phyloP scores from a whole-genome alignment of 1,140 invertebrate species.

The Yoshiicerus persimilis region DNA sequence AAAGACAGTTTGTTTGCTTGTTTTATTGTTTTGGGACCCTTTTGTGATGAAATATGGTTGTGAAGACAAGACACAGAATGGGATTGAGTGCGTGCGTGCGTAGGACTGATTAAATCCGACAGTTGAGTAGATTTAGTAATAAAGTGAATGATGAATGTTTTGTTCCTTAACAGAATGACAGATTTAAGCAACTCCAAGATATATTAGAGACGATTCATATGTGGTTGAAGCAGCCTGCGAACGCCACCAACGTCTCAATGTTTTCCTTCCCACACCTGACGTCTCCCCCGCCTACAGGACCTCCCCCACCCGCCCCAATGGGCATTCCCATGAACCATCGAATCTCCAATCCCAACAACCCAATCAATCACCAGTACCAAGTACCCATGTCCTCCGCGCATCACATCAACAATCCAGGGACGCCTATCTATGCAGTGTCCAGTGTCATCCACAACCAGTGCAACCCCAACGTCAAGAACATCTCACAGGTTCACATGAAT shows the following conservation, averaged over 20 bases:
- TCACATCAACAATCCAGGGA: slow-evolving; percentile 56
- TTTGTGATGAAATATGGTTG: background rate
- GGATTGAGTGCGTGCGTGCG: background rate
- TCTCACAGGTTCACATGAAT: slow-evolving; percentile 52
- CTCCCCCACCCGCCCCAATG: slow-evolving; percentile 34
- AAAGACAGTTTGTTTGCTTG: background rate
- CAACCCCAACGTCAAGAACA: slow-evolving; percentile 48
- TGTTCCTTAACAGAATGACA: background rate
- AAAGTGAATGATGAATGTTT: slow-evolving; percentile 2
- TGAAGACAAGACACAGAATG: background rate
- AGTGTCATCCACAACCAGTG: slow-evolving; percentile 43
- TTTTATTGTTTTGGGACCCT: background rate
- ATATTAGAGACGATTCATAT: slow-evolving; percentile 44
- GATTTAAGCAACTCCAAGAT: slow-evolving; percentile 35
- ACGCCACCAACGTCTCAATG: slow-evolving; percentile 43
- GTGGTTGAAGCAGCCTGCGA: slow-evolving; percentile 46
- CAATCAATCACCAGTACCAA: slow-evolving; percentile 52
- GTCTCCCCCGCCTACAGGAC: slow-evolving; percentile 39
- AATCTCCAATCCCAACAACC: background rate
- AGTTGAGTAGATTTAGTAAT: background rate
- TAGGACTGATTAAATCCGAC: background rate
- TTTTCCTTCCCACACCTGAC: slow-evolving; percentile 45
- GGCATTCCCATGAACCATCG: slow-evolving; percentile 40
- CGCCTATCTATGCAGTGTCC: slow-evolving; percentile 50
- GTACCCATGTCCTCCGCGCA: slow-evolving; percentile 51